These are phyloP conservation scores for Butastur rufipennis DNA, from an alignment of 2,113 vertebrate genomes.

Conservation along the genomic window DNA sequence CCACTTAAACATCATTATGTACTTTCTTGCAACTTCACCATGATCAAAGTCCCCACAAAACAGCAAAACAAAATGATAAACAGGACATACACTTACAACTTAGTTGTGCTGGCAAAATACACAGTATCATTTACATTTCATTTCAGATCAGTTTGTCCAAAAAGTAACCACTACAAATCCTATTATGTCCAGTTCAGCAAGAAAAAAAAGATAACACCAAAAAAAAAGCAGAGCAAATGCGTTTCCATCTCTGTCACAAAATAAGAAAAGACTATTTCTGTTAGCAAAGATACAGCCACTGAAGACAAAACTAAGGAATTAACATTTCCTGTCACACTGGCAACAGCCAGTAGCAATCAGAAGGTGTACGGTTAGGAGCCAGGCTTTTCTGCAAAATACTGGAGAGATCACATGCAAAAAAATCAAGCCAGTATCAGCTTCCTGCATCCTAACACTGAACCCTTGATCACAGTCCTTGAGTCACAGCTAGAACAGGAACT, in stretches of 20 bases:
- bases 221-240: background rate
- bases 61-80: conserved; percentile 1
- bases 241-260: background rate
- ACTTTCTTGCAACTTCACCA: background rate
- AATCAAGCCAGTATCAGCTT: background rate
- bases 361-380: background rate
- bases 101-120: background rate
- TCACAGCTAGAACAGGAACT: background rate
- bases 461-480: background rate
- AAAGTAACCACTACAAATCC: background rate
- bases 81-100: background rate
- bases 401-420: background rate
- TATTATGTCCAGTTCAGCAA: background rate
- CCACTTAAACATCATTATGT: conserved; percentile 19
- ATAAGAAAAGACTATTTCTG: background rate
- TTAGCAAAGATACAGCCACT: conserved; percentile 13
- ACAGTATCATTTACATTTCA: background rate
- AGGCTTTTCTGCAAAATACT: background rate
- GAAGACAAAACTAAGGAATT: background rate
- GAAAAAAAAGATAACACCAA: background rate
- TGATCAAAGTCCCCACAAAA: conserved; percentile 18
- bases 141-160: background rate
- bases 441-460: background rate
- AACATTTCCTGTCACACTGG: background rate
- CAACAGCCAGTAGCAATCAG: background rate